Conservation (phyloP, 2,797 vertebrate species). For the Echeneis naucrates region DNA sequence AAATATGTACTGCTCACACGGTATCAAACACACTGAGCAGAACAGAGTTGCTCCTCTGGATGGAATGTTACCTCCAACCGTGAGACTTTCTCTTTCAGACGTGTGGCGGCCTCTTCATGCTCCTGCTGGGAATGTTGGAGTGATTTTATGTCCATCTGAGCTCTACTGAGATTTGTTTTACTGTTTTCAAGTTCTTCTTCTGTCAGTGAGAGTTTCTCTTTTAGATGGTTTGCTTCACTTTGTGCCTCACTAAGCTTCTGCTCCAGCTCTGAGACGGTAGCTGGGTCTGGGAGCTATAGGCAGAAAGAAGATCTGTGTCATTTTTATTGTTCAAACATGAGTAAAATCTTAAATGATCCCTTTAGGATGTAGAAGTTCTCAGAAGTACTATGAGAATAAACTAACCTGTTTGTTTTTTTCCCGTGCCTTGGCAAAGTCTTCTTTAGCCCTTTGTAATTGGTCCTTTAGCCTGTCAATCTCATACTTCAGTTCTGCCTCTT, state of each 20-base stretch:
- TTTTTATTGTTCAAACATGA: conserved; percentile 12
- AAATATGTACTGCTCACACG: conserved; percentile 3
- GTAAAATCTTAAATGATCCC: too few relatives aligned
- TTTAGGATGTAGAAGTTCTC: background rate
- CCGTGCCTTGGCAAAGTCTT: conserved; percentile 83
- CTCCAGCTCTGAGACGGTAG: conserved; percentile 80
- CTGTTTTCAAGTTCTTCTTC: conserved; percentile 87
- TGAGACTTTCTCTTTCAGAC: conserved; percentile 88
- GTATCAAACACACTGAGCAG: background rate
- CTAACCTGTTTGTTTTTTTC: conserved; percentile 88
- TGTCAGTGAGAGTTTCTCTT: conserved; percentile 82
- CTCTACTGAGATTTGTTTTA: conserved; percentile 56
- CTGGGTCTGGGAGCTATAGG: conserved; percentile 82
- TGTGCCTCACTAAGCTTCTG: conserved; percentile 81
- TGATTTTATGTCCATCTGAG: conserved; percentile 69
- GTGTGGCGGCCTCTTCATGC: conserved; percentile 81
- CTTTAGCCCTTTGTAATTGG: conserved; percentile 83
- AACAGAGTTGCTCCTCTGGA: background rate
- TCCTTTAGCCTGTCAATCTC: conserved; percentile 87
- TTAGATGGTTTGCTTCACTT: conserved; percentile 84
- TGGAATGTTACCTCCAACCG: conserved; percentile 87
- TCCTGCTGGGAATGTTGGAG: conserved; percentile 73
- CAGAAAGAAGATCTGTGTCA: background rate
- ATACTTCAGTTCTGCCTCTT: conserved; percentile 82
- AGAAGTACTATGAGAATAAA: conserved; percentile 14